These are phyloP conservation scores for Ursus arctos DNA, from an alignment of 2,113 vertebrate genomes.

Conservation along the genomic window DNA sequence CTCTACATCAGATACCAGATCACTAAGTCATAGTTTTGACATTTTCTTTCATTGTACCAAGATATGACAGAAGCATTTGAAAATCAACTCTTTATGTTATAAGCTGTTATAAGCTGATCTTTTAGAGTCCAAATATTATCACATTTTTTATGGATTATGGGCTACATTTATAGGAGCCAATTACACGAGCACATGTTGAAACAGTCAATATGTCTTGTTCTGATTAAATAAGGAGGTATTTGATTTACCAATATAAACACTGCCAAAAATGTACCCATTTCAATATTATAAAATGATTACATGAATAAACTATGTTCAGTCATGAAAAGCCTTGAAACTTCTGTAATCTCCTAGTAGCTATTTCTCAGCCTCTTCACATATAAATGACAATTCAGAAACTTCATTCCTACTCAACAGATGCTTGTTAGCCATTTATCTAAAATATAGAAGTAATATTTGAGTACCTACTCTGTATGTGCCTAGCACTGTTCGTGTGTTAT, in stretches of 20 bases:
- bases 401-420: background rate
- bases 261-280: background rate
- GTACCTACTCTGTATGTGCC: background rate
- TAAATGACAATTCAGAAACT: slow-evolving; percentile 12
- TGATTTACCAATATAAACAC: background rate
- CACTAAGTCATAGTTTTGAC: slow-evolving; percentile 11
- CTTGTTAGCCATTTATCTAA: background rate
- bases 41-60: slow-evolving; percentile 4
- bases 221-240: slow-evolving; percentile 16
- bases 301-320: background rate
- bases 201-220: background rate
- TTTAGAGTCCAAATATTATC: background rate
- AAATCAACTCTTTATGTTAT: background rate
- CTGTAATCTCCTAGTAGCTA: background rate
- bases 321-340: slow-evolving; percentile 28
- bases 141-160: slow-evolving; percentile 5
- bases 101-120: background rate
- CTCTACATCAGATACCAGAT: background rate
- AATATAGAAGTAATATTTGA: slow-evolving; percentile 4
- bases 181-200: background rate
- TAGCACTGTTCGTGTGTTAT: background rate
- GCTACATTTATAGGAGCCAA: background rate
- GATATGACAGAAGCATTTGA: slow-evolving; percentile 20
- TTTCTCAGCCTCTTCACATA: background rate
- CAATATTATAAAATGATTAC: background rate